Evolutionary conservation across 2,888 invertebrate species (phyloP), one percentile per base, ranked within the genome.

Genomic region (Thecocarcelia acutangulata): DNA sequence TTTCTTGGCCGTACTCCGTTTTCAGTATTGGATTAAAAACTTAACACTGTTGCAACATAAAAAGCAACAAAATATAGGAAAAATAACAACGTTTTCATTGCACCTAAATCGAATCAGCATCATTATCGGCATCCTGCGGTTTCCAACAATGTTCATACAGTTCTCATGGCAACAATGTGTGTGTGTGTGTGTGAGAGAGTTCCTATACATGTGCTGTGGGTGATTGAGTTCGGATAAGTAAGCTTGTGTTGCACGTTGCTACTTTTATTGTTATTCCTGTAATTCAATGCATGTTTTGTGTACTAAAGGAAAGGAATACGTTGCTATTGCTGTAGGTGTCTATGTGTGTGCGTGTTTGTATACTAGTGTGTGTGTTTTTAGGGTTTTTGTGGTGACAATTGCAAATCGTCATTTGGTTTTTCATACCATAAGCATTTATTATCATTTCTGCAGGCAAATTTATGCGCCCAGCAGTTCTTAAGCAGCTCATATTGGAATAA

Each of bases 361-460:
- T 24, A 15, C 66, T 50, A 37, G 17, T 56, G 63, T 50, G 19
- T 56, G 42, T 70, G 33, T 44, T 24, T 58, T 69, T 50, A n/a
- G 66, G 33, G 81, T 52, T 72, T 66, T 72, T 76, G 75, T 61
- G 80, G 80, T 80, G 75, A 80, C 75, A 76, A 61, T 72, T 76
- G 61, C 54, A 80, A 80, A 80, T 76, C 80, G 72, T 76, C 80
- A 72, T 72, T 80, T 76, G 80, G 70, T 66, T 76, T 72, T 44
- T 37, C 44, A 68, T 61, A 24, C 61, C 58, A 48, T 24, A 42
- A 44, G 37, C 37, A 54, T 61, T 24, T 69, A 52, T 24, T 50
- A 33, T 33, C 19, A 15, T 33, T 59, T 52, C 50, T 33, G 33
- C 19, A 44, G 37, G 13, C 9, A 28, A 4, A 17, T 33, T 33